These are phyloP conservation scores for Ibidorhyncha struthersii DNA, from an alignment of 2,113 vertebrate species.

Conservation along the genomic window DNA sequence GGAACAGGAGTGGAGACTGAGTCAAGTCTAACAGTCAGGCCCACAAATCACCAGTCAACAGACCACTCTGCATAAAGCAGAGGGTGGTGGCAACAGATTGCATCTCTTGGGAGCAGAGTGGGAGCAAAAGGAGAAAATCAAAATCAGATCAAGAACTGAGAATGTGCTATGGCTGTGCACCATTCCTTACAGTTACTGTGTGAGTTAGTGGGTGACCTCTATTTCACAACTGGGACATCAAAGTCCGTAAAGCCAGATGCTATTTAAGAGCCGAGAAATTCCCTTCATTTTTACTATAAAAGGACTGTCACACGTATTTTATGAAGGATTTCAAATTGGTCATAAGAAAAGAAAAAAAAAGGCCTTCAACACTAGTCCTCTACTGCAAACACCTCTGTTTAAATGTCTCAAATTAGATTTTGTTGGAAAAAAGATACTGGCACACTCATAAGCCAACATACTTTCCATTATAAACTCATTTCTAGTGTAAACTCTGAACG, in stretches of 20 bases:
- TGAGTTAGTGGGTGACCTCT: neutral
- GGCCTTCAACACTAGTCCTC: neutral
- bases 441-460: conserved; percentile 8
- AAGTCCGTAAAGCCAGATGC: neutral
- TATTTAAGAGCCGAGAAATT: neutral
- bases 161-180: neutral
- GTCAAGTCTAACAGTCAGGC: neutral
- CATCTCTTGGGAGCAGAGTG: neutral
- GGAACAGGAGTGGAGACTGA: neutral
- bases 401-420: conserved; percentile 49
- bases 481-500: conserved; percentile 29
- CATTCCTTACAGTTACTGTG: neutral
- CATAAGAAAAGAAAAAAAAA: neutral
- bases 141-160: neutral
- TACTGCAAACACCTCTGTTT: conserved; percentile 1
- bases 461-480: conserved; percentile 55
- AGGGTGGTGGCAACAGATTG: neutral
- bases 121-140: neutral
- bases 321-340: neutral
- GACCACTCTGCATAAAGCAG: neutral
- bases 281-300: conserved; percentile 34
- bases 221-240: neutral
- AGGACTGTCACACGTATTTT: neutral
- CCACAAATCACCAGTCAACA: fast-evolving
- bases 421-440: conserved; percentile 26